phyloP scores from a whole-genome alignment of 2,888 invertebrate genomes.

The Leucoma salicis region DNA sequence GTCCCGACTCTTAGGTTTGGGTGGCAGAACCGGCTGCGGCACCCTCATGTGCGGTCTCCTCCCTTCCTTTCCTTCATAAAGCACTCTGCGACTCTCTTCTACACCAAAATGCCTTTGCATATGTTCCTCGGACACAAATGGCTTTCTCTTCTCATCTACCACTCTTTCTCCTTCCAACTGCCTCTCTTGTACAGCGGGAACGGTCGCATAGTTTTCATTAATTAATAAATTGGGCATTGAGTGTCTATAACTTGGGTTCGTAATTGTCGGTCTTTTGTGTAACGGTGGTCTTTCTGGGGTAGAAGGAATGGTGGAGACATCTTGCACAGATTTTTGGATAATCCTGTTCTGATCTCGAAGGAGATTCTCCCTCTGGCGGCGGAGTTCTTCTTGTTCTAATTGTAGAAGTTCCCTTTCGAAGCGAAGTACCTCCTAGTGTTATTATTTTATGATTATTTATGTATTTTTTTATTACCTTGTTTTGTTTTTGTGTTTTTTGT shows the following conservation, averaged over 20 bases:
- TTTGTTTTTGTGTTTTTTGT: conserved; percentile 8
- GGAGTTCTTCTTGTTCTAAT: conserved; percentile 89
- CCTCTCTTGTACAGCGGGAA: conserved; percentile 42
- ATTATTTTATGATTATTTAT: background rate
- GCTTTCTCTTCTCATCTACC: conserved; percentile 66
- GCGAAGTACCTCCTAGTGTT: conserved; percentile 85
- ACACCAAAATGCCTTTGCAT: conserved; percentile 74
- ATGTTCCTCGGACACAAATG: conserved; percentile 74
- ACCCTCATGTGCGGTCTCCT: conserved; percentile 34
- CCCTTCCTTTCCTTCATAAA: conserved; percentile 57
- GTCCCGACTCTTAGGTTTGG: conserved; percentile 67
- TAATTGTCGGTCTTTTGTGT: conserved; percentile 41
- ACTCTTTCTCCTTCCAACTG: conserved; percentile 39
- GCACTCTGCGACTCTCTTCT: conserved; percentile 66
- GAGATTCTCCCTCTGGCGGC: conserved; percentile 88
- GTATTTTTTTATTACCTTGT: background rate
- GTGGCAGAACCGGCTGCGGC: conserved; percentile 57
- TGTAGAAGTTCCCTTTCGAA: conserved; percentile 90
- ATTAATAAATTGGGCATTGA: conserved; percentile 76
- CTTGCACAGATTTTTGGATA: conserved; percentile 84
- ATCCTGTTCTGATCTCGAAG: conserved; percentile 85
- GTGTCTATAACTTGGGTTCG: conserved; percentile 61
- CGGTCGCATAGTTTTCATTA: conserved; percentile 52
- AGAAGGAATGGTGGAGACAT: conserved; percentile 69
- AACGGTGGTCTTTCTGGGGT: conserved; percentile 61